A percentile compares a stretch with the other conserved stretches of the same genome.
Evolutionary conservation across 2,888 invertebrate genomes (phyloP).

Genomic region (Yponomeuta evonymella): DNA sequence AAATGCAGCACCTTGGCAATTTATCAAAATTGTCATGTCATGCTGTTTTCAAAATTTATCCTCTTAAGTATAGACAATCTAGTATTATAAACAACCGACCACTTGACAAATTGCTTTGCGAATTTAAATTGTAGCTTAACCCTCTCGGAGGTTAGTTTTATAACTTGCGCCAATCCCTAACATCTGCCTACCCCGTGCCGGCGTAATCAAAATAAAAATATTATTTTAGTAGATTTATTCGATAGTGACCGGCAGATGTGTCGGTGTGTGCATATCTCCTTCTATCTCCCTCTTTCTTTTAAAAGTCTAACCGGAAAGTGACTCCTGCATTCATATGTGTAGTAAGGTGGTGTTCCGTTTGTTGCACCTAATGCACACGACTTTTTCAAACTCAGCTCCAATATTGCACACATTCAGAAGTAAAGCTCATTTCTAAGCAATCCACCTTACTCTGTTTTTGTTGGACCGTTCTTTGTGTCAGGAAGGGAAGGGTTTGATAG

Average conservation of each 20-base stretch:
- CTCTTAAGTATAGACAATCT: too few relatives aligned
- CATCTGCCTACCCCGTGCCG: constrained; percentile 70
- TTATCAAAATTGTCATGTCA: too few relatives aligned
- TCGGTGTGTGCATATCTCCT: constrained; percentile 36
- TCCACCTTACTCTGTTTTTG: constrained; percentile 52
- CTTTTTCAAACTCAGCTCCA: not conserved
- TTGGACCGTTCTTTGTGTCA: constrained; percentile 59
- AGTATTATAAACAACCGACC: too few relatives aligned
- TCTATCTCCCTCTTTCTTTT: constrained; percentile 24
- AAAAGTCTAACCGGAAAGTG: not conserved
- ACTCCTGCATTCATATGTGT: not conserved
- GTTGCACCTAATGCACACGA: not conserved
- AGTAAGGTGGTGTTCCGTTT: not conserved
- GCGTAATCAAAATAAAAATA: constrained; percentile 75
- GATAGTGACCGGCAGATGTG: constrained; percentile 72
- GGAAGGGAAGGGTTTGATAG: constrained; percentile 53
- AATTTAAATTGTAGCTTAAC: not conserved
- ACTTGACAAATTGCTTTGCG: too few relatives aligned
- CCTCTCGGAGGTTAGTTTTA: not conserved
- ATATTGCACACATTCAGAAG: not conserved
- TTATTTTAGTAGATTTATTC: constrained; percentile 74
- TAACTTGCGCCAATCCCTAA: constrained; percentile 30
- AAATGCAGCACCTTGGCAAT: too few relatives aligned
- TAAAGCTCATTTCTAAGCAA: not conserved
- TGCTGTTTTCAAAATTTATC: too few relatives aligned